These are phyloP conservation scores for Peromyscus aztecus DNA, from an alignment of 2,797 vertebrate species.

Conservation along the genomic window DNA sequence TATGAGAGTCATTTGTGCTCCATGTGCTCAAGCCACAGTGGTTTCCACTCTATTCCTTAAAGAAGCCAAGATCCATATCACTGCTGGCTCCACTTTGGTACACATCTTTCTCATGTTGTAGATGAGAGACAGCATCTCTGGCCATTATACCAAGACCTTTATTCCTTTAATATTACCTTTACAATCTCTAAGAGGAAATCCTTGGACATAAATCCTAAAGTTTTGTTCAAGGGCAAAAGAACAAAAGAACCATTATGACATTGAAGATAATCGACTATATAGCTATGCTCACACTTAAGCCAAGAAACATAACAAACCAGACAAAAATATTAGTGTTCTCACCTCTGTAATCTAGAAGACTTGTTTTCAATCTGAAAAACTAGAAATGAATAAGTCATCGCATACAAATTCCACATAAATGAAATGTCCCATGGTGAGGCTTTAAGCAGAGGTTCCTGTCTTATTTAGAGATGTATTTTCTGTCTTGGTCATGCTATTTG, in stretches of 20 bases:
- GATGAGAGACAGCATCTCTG: not conserved
- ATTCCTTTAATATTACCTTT: not conserved
- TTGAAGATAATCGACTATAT: constrained; percentile 64
- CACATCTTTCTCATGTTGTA: not conserved
- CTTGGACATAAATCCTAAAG: not conserved
- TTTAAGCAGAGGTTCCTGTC: constrained; percentile 65
- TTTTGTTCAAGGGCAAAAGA: constrained; percentile 54
- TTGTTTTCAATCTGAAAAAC: constrained; percentile 65
- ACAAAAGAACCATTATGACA: not conserved
- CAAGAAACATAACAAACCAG: constrained; percentile 60
- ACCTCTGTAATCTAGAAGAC: constrained; percentile 56
- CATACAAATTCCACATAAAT: constrained; percentile 72
- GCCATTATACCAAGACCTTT: not conserved
- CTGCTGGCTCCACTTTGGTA: not conserved
- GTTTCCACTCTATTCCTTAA: not conserved
- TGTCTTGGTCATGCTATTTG: constrained; percentile 67
- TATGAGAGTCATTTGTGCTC: not conserved
- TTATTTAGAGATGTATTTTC: constrained; percentile 64
- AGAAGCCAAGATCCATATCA: not conserved
- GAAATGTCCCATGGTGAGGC: constrained; percentile 44
- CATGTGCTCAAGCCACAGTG: not conserved
- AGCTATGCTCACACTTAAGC: constrained; percentile 33
- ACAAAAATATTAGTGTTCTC: constrained; percentile 51
- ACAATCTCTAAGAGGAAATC: not conserved
- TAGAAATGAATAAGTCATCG: constrained; percentile 61